Evolutionary conservation across 2,113 vertebrate species (phyloP), one percentile per base, ranked within the genome.

Genomic region (Desmodus rotundus): DNA sequence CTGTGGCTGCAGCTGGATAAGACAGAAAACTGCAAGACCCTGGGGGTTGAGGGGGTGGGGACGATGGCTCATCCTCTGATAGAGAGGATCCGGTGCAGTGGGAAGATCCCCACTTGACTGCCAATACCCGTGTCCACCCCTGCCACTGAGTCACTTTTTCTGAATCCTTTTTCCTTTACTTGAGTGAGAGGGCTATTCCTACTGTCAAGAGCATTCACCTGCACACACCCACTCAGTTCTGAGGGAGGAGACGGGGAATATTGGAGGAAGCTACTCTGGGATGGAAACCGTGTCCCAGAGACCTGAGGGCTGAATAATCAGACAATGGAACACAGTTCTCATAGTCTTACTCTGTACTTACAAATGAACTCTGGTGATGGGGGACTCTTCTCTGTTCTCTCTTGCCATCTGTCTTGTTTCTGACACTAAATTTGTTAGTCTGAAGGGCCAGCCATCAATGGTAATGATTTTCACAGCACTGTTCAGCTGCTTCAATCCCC

Each of bases 101-200:
- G 33, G 24, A 15, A 28, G 16, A 31, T 13, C 31, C 78, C 20
- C 3, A 1, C 3, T 13, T 38, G 52, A n/a, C 5, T 41, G 33
- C 11, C 76, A 31, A 52, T 31, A 26, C 22, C 10, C 0, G 0
- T 31, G 14, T 26, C 5, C 0, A 0, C 31, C 65, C 13, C 72
- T 91, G 73, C 56, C 26, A 4, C 24, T 3, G 19, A 67, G 5
- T 83, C n/a, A 22, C 38, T 68, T 67, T 72, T 22, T 58, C 20
- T 36, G 8, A 38, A 22, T 36, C 81, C 9, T 16, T 47, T 58
- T 56, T 26, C 58, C 19, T 91, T 68, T 80, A 43, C 22, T 61
- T n/a, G 52, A 58, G 28, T 0, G 1, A 73, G 24, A 86, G 45
- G 65, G 45, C 28, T 31, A 14, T 41, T 85, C 16, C 24, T 26